These are phyloP conservation scores for Polydrusus tereticollis DNA, from an alignment of 2,888 invertebrate species.

Conservation along the genomic window DNA sequence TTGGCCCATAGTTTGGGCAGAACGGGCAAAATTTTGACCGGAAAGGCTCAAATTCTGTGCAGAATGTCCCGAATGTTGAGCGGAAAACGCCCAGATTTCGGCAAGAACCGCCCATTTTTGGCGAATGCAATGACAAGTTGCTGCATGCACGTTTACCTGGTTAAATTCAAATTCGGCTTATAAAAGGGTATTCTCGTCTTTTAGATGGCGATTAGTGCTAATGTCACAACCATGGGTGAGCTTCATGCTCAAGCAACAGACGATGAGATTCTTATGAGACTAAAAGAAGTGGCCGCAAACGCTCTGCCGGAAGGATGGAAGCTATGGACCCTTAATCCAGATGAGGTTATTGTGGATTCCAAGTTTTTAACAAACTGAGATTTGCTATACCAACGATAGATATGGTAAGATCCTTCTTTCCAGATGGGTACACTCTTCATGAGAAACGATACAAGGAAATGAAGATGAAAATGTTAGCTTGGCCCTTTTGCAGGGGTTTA, in stretches of 20 bases:
- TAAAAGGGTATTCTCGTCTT: background rate
- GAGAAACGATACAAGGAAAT: constrained; percentile 8
- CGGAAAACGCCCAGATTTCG: background rate
- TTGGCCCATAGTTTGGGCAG: background rate
- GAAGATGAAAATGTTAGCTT: constrained; percentile 12
- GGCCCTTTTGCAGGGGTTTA: constrained; percentile 11
- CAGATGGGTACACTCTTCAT: background rate
- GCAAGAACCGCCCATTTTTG: background rate
- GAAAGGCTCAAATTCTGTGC: background rate
- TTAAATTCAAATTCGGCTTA: background rate
- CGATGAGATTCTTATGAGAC: background rate
- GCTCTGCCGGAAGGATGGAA: background rate
- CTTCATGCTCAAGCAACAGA: constrained; percentile 6
- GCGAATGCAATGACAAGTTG: background rate
- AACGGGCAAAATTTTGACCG: background rate
- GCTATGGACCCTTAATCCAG: background rate
- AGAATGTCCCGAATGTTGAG: background rate
- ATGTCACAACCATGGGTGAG: constrained; percentile 5
- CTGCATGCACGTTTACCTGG: background rate
- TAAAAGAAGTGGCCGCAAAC: background rate
- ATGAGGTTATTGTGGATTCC: constrained; percentile 3
- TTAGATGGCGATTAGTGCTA: constrained; percentile 6
- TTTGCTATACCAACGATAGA: constrained; percentile 12
- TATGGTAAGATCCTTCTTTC: constrained; percentile 1
- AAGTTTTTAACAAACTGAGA: constrained; percentile 4